Percentiles rank a stretch among this genome's conserved stretches.
These are phyloP conservation scores for Varroa destructor DNA, from an alignment of 1,140 invertebrate species.

Conservation along the genomic window DNA sequence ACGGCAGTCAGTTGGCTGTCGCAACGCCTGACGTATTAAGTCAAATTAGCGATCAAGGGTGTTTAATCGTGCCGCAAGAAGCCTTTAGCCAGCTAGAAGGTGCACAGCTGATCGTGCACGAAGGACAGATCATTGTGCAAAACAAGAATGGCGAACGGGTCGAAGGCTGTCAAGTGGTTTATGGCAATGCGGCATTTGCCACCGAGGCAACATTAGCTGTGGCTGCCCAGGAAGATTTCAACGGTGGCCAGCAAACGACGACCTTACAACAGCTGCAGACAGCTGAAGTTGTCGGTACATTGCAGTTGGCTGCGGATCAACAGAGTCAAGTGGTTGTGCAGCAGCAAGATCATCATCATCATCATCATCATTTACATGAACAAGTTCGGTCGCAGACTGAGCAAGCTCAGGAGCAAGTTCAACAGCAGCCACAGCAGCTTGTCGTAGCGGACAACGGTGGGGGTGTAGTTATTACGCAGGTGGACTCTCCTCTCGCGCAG, in stretches of 20 bases:
- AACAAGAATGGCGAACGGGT: constrained; percentile 9
- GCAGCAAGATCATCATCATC: too few relatives aligned
- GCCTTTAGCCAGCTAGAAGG: constrained; percentile 14
- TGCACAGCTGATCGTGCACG: constrained; percentile 17
- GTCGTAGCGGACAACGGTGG: not conserved
- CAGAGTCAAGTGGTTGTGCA: too few relatives aligned
- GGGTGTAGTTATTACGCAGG: too few relatives aligned
- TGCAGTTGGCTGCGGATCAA: too few relatives aligned
- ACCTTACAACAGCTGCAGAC: too few relatives aligned
- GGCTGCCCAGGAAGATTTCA: too few relatives aligned
- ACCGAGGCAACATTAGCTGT: too few relatives aligned
- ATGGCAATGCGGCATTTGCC: constrained; percentile 5
- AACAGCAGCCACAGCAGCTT: not conserved
- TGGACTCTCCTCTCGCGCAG: too few relatives aligned
- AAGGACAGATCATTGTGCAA: constrained; percentile 16
- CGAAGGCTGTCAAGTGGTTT: constrained; percentile 21
- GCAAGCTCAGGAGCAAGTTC: not conserved
- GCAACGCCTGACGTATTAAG: not conserved
- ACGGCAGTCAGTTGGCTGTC: not conserved
- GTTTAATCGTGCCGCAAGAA: constrained; percentile 4
- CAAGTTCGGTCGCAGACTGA: not conserved
- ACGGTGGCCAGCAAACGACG: too few relatives aligned
- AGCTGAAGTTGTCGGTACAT: too few relatives aligned
- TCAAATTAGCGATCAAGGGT: constrained; percentile 6
- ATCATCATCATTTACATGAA: too few relatives aligned